These are phyloP conservation scores for Pammene aurita DNA, from an alignment of 2,888 invertebrate species.

Conservation along the genomic window DNA sequence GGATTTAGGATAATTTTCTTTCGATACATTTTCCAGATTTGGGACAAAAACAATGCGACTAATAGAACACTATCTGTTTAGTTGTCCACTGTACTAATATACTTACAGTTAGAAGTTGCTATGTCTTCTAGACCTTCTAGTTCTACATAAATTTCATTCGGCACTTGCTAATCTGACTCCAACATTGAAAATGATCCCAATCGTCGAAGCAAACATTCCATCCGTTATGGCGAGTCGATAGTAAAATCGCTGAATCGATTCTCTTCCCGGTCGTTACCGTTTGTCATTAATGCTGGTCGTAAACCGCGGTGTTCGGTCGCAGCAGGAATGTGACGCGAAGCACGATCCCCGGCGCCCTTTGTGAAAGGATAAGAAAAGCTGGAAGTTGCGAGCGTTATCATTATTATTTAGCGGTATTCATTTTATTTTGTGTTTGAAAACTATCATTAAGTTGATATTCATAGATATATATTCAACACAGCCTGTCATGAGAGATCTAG, in stretches of 20 bases:
- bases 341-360: conserved; percentile 68
- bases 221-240: conserved; percentile 51
- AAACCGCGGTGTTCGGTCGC: conserved; percentile 65
- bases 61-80: too few relatives aligned
- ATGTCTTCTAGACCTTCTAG: too few relatives aligned
- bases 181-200: conserved; percentile 12
- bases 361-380: not conserved
- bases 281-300: conserved; percentile 74
- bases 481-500: too few relatives aligned
- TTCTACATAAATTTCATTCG: not conserved
- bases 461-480: too few relatives aligned
- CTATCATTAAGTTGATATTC: too few relatives aligned
- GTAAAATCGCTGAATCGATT: conserved; percentile 75
- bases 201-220: conserved; percentile 40
- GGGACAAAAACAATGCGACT: too few relatives aligned
- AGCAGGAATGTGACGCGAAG: conserved; percentile 70
- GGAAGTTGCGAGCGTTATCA: not conserved
- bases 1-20: too few relatives aligned
- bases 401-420: too few relatives aligned
- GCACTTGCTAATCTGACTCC: not conserved
- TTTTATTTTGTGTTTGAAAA: too few relatives aligned
- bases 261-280: conserved; percentile 75
- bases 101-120: too few relatives aligned
- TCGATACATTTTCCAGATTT: too few relatives aligned
- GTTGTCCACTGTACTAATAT: too few relatives aligned